Percentiles rank a stretch among this genome's conserved stretches.
Conservation (phyloP, 2,797 vertebrate genomes). For the Trematomus bernacchii region DNA sequence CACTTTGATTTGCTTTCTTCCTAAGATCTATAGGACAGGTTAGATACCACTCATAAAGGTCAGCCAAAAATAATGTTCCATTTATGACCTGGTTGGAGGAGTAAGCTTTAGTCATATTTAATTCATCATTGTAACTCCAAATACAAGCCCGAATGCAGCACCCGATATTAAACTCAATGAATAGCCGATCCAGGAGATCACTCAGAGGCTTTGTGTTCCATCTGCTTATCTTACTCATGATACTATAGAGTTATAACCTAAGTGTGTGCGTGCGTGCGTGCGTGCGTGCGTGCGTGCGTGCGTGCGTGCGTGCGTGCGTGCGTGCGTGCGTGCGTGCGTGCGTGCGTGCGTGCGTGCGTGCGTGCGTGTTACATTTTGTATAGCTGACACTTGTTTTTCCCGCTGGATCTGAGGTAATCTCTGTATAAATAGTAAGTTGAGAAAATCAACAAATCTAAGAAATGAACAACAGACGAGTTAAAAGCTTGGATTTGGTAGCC, state of each 20-base stretch:
- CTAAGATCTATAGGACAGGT: neutral
- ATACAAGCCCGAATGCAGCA: slow-evolving; percentile 19
- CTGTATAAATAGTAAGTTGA: no score
- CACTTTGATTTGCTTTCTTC: neutral
- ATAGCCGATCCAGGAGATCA: slow-evolving; percentile 21
- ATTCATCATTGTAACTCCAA: slow-evolving; percentile 22
- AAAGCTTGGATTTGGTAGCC: neutral
- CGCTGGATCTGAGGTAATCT: no score
- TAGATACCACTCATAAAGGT: neutral
- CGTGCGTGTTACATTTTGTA: slow-evolving; percentile 40
- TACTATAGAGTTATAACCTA: neutral
- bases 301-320: slow-evolving; percentile 16
- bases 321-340: slow-evolving; percentile 26
- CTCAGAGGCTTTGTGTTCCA: slow-evolving; percentile 2
- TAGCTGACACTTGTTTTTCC: no score
- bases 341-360: slow-evolving; percentile 15
- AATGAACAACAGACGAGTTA: neutral
- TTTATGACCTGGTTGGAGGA: neutral
- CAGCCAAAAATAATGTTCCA: neutral
- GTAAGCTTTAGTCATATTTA: slow-evolving; percentile 26
- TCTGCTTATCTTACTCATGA: slow-evolving; percentile 37
- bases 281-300: no score
- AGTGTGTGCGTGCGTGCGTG: neutral
- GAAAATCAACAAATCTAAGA: neutral
- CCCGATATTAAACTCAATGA: neutral